These are phyloP conservation scores for Drosophila austrosaltans DNA, from an alignment of 2,888 invertebrate species.

Conservation along the genomic window DNA sequence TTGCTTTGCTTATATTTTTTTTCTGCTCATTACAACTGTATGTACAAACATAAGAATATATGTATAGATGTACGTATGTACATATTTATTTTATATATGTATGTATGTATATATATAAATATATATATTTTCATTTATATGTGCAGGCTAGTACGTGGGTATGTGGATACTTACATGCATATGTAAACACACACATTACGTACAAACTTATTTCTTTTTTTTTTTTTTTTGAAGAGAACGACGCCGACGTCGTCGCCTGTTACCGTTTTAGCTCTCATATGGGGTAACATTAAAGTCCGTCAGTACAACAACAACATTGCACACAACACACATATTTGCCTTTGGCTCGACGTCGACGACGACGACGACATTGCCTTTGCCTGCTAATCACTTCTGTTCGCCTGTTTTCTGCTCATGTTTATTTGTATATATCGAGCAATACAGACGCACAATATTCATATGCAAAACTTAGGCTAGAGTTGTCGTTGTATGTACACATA, in stretches of 20 bases:
- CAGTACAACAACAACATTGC: constrained; percentile 44
- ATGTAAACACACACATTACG: constrained; percentile 58
- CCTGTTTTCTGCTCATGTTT: constrained; percentile 78
- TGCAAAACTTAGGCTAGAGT: constrained; percentile 52
- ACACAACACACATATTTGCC: constrained; percentile 42
- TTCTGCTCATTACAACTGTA: constrained; percentile 63
- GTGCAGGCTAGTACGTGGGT: constrained; percentile 14
- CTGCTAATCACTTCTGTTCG: constrained; percentile 74
- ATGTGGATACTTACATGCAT: constrained; percentile 24
- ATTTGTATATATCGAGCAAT: constrained; percentile 80
- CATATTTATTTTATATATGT: constrained; percentile 14
- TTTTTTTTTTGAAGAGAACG: constrained; percentile 48
- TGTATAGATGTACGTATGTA: constrained; percentile 21
- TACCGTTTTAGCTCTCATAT: constrained; percentile 66
- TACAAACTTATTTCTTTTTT: constrained; percentile 50
- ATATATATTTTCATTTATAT: constrained; percentile 17
- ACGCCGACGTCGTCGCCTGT: constrained; percentile 50
- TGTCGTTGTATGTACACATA: constrained; percentile 38
- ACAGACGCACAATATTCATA: constrained; percentile 71
- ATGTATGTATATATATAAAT: constrained; percentile 18
- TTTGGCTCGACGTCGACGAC: constrained; percentile 12
- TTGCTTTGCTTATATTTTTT: constrained; percentile 23
- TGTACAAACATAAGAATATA: constrained; percentile 25
- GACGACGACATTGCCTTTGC: constrained; percentile 35
- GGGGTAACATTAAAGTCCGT: constrained; percentile 53